A percentile compares a stretch with the other conserved stretches of the same genome.
These are phyloP conservation scores for Sebastes jordani DNA, from an alignment of 2,797 vertebrate species.

Conservation along the genomic window DNA sequence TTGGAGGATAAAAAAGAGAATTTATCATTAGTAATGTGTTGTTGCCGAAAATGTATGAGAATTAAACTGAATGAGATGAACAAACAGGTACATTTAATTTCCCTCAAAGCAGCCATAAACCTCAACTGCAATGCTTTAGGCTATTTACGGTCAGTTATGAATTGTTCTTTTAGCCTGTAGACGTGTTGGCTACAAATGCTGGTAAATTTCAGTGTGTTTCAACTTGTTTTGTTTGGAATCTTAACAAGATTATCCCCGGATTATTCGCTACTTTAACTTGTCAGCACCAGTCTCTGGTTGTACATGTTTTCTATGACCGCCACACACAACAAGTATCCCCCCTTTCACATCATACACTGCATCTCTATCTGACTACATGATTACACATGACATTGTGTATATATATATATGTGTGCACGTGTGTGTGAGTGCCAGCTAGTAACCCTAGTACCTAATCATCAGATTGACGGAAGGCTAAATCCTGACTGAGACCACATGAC, in stretches of 20 bases:
- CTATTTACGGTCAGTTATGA: background rate
- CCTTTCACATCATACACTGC: background rate
- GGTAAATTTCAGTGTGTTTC: background rate
- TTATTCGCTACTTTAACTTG: conserved; percentile 19
- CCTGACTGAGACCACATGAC: conserved; percentile 55
- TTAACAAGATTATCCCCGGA: conserved; percentile 35
- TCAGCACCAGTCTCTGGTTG: background rate
- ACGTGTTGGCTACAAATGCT: background rate
- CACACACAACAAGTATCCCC: background rate
- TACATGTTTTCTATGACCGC: background rate
- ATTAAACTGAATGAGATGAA: background rate
- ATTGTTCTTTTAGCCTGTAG: background rate
- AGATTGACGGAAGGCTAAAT: conserved; percentile 42
- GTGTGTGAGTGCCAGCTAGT: background rate
- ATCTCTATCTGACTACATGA: background rate
- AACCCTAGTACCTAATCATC: conserved; percentile 55
- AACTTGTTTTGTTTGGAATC: background rate
- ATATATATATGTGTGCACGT: background rate
- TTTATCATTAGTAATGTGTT: background rate
- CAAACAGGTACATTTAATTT: background rate
- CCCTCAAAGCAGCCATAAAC: background rate
- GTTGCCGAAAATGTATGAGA: no score
- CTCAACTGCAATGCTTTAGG: background rate
- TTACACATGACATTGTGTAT: background rate
- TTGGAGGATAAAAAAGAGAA: background rate